These are phyloP conservation scores for Ostrea denselamellosa DNA, from an alignment of 1,140 invertebrate genomes.

Conservation along the genomic window DNA sequence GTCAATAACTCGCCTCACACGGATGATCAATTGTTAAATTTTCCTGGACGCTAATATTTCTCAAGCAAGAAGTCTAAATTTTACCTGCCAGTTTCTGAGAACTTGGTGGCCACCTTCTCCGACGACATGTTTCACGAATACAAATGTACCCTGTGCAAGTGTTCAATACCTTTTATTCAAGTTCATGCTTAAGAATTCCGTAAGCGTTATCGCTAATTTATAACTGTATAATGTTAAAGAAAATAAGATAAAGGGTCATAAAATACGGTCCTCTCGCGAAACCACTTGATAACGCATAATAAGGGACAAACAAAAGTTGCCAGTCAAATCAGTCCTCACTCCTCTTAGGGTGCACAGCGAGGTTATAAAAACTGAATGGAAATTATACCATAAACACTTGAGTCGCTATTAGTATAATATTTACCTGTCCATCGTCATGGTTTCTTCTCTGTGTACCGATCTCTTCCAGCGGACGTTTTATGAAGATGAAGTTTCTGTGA, in stretches of 20 bases:
- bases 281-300: slow-evolving; percentile 36
- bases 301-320: slow-evolving; percentile 21
- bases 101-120: not conserved
- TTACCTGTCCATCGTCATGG: not conserved
- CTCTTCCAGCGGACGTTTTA: not conserved
- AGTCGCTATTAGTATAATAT: slow-evolving; percentile 9
- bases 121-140: not conserved
- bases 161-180: slow-evolving; percentile 38
- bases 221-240: slow-evolving; percentile 42
- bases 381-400: slow-evolving; percentile 34
- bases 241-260: slow-evolving; percentile 42
- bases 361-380: slow-evolving; percentile 24
- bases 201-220: slow-evolving; percentile 41
- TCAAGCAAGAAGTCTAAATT: not conserved
- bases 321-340: slow-evolving; percentile 5
- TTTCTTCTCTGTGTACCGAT: not conserved
- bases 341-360: not conserved
- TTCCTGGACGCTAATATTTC: too few species aligned
- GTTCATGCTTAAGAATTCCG: slow-evolving; percentile 19
- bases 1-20: not conserved
- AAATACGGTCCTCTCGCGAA: slow-evolving; percentile 28
- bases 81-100: not conserved
- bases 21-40: too few species aligned
- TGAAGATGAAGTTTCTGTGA: not conserved
- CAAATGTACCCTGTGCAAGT: slow-evolving; percentile 20